These are phyloP conservation scores for Rallus limicola DNA, from an alignment of 2,113 vertebrate genomes.

Conservation along the genomic window DNA sequence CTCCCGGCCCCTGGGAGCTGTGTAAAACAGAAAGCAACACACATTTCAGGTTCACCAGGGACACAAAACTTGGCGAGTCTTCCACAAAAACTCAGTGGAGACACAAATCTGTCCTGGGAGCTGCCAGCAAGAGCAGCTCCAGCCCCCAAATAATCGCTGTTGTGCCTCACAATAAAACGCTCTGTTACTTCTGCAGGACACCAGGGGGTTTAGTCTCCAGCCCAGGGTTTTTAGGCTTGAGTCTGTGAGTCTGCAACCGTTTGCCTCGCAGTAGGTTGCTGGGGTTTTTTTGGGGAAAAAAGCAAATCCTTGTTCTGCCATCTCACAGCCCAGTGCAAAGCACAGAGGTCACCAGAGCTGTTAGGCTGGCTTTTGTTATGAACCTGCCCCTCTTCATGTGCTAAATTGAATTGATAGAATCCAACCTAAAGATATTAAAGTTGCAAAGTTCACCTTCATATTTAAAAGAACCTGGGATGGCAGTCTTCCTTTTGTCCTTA, in stretches of 20 bases:
- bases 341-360: not conserved
- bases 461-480: not conserved
- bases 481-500: not conserved
- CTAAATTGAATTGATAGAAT: not conserved
- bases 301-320: not conserved
- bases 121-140: not conserved
- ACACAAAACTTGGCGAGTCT: fast-evolving
- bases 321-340: not conserved
- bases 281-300: too few species aligned
- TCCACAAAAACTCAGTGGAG: not conserved
- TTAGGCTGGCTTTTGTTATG: not conserved
- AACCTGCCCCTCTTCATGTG: not conserved
- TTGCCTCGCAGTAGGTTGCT: not conserved
- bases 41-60: not conserved
- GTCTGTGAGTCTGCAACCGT: not conserved
- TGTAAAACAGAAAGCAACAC: not conserved
- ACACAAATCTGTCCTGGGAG: not conserved
- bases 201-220: not conserved
- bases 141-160: not conserved
- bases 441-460: not conserved
- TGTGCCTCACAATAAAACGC: fast-evolving
- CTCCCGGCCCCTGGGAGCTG: not conserved
- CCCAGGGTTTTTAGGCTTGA: not conserved
- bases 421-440: not conserved
- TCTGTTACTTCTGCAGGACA: not conserved